Percentiles rank a stretch among this genome's conserved stretches.
These are phyloP conservation scores for Bucorvus abyssinicus DNA, from an alignment of 2,797 vertebrate genomes.

Conservation along the genomic window DNA sequence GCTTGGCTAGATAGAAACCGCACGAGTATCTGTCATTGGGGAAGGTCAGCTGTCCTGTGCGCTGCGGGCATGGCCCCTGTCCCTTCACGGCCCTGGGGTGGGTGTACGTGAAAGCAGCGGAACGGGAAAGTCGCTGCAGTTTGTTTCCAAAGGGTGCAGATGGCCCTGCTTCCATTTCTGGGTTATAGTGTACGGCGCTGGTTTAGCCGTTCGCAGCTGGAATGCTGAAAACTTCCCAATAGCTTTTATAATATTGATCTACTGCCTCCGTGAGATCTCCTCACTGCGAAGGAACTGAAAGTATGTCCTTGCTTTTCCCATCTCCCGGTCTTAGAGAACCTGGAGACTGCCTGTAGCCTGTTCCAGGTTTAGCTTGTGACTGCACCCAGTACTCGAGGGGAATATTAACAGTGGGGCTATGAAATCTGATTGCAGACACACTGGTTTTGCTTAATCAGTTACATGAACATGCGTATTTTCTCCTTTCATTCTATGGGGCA, in stretches of 20 bases:
- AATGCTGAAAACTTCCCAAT: background rate
- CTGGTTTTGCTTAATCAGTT: background rate
- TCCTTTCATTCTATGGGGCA: background rate
- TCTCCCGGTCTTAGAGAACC: background rate
- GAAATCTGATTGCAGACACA: background rate
- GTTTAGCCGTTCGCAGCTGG: background rate
- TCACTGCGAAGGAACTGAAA: background rate
- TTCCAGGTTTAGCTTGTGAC: background rate
- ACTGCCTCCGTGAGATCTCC: background rate
- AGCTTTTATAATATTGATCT: background rate
- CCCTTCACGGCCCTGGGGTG: accelerated
- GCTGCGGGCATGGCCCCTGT: background rate
- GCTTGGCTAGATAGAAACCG: accelerated
- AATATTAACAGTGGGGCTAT: background rate
- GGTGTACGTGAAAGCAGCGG: accelerated
- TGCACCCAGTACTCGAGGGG: background rate
- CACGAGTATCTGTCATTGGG: background rate
- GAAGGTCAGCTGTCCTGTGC: background rate
- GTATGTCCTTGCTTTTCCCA: background rate
- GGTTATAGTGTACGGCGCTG: background rate
- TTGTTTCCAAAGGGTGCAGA: background rate
- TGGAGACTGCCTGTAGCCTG: background rate
- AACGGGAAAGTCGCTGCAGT: background rate
- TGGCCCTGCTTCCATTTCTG: background rate
- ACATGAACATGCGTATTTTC: accelerated